These are phyloP conservation scores for Elysia chlorotica DNA, from an alignment of 1,140 invertebrate genomes.

Conservation along the genomic window DNA sequence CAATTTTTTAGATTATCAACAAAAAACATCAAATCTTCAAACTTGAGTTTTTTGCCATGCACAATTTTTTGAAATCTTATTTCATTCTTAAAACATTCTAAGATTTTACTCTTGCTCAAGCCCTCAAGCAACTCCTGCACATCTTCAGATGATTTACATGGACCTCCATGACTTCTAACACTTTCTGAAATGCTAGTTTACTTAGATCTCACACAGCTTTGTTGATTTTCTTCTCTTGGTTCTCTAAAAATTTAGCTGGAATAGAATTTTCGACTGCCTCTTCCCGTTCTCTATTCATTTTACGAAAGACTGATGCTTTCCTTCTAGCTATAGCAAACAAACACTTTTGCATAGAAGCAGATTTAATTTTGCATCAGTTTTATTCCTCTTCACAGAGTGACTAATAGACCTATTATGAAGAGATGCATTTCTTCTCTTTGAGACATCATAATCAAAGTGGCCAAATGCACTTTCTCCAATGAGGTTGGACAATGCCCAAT, in stretches of 20 bases:
- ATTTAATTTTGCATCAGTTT: not conserved
- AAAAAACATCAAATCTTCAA: not conserved
- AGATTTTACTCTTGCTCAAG: not conserved
- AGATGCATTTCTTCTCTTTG: not conserved
- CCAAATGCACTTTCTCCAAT: conserved; percentile 13
- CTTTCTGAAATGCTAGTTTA: not conserved
- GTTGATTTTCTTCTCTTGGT: not conserved
- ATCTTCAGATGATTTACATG: not conserved
- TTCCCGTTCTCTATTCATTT: not conserved
- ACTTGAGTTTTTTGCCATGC: not conserved
- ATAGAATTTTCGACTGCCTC: not conserved
- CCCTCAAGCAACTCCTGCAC: not conserved
- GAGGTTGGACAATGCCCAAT: conserved; percentile 3
- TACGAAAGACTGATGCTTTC: not conserved
- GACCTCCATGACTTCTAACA: not conserved
- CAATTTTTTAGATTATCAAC: not conserved
- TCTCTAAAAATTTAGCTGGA: not conserved
- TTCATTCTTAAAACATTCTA: not conserved
- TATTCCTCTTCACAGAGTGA: not conserved
- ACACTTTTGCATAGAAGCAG: not conserved
- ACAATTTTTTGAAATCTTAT: not conserved
- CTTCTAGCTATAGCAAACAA: not conserved
- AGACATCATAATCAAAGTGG: conserved; percentile 4
- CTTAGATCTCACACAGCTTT: not conserved
- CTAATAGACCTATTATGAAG: not conserved